Base-by-base conservation (phyloP, 2,888 invertebrate species). In the Cristatella mucedo region DNA sequence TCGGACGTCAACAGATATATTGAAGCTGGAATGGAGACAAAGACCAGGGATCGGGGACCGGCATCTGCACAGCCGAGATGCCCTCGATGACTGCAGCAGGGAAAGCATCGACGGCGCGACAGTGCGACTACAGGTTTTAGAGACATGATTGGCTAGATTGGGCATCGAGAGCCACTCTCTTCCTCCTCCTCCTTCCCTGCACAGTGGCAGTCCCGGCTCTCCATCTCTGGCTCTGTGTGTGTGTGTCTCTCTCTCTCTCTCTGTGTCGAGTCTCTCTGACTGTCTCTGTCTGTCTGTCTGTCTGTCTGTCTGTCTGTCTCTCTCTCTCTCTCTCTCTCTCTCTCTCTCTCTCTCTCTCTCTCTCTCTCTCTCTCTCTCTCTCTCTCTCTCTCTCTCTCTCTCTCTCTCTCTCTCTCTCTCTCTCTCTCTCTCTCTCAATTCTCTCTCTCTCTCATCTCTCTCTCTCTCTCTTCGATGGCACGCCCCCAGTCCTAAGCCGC, bases 401-500 rank as follows among this genome's bases (percentile, higher is more conserved):
- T 16, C 33, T 21, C 21, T 15, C 18, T 32, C 18, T 31, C 39
- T n/a, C 32, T 38, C 26, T 19, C 38, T 30, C 33, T 9, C 16
- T 6, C 33, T 38, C 33, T n/a, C n/a, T n/a, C n/a, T n/a, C n/a
- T n/a, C n/a, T n/a, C n/a, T n/a, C n/a, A n/a, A n/a, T n/a, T n/a
- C n/a, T n/a, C n/a, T n/a, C n/a, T n/a, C n/a, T n/a, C n/a, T n/a
- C n/a, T n/a, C n/a, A n/a, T n/a, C n/a, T 5, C 16, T 18, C n/a
- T 16, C 16, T 13, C n/a, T 15, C 16, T 13, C 11, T 5, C 37
- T 33, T 55, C 56, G 15, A 56, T 53, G 15, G 55, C n/a, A n/a
- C n/a, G n/a, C n/a, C n/a, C n/a, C n/a, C n/a, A n/a, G n/a, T n/a
- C n/a, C n/a, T n/a, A n/a, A n/a, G n/a, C n/a, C n/a, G n/a, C n/a